phyloP scores from a whole-genome alignment of 30 jellyfish, hydroid and myxozoan species.

The Hydractinia echinata region DNA sequence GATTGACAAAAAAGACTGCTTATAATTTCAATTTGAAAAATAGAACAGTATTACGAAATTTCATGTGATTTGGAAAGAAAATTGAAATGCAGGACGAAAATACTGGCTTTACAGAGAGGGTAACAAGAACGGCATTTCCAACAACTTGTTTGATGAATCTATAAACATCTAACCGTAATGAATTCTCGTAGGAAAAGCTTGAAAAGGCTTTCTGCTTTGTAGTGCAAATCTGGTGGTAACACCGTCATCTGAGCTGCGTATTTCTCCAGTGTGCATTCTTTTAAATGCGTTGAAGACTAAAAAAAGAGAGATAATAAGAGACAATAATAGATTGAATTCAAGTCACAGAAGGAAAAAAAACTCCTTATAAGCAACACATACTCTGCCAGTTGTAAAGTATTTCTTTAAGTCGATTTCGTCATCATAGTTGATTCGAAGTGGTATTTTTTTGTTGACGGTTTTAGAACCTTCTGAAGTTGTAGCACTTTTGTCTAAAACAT shows the following conservation, averaged over 20 bases:
- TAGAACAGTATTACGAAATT: no score
- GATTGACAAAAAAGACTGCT: no score
- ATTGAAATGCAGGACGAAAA: background rate
- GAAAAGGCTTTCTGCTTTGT: slow-evolving; percentile 59
- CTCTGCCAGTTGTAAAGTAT: slow-evolving; percentile 32
- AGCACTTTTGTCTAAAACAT: background rate
- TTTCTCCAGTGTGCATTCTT: slow-evolving; percentile 60
- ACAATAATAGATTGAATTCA: background rate
- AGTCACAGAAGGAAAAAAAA: background rate
- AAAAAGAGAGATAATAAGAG: background rate
- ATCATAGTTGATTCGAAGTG: slow-evolving; percentile 20
- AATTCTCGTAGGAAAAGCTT: slow-evolving; percentile 26
- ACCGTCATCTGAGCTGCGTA: slow-evolving; percentile 47
- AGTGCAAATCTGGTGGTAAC: slow-evolving; percentile 85
- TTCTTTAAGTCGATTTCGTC: slow-evolving; percentile 34
- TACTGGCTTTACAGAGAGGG: background rate
- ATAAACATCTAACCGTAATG: slow-evolving; percentile 24
- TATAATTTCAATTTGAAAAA: no score
- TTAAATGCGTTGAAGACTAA: slow-evolving; percentile 75
- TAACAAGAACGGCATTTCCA: background rate
- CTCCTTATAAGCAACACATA: background rate
- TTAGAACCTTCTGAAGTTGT: slow-evolving; percentile 19
- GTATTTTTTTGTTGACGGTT: slow-evolving; percentile 5
- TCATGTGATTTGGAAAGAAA: no score
- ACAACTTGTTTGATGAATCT: background rate